Base-by-base conservation (phyloP, 2,888 invertebrate genomes). In the Noctua comes region DNA sequence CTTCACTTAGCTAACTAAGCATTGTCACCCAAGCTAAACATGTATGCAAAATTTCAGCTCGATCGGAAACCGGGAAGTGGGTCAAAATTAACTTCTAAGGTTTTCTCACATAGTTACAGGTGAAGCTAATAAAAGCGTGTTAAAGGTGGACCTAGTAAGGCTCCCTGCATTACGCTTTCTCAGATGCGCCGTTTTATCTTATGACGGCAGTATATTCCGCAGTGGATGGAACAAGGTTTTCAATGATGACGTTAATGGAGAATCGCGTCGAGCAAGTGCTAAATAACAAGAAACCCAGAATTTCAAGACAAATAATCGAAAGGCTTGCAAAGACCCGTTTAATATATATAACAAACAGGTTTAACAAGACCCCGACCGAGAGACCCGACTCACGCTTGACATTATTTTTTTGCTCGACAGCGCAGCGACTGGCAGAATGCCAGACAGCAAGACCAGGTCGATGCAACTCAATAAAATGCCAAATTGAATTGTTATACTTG, bases 391-490 rank as follows among this genome's bases (percentile, higher is more conserved):
- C 78, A 66, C 76, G 54, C 83, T 69, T 85, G 75, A 3, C 78
- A 27, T 54, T 36, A 43, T 71, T 77, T 82, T 84, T 83, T 83
- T 85, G 48, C 48, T 43, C 65, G 4, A 59, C 57, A 68, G 18
- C 59, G 59, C 43, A 48, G 40, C 40, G n/a, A 0, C 16, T 86
- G 86, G 86, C 84, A 51, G 1, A 18, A 46, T 51, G 86, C 86
- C 86, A 86, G 73, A 31, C 68, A 1, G 7, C 27, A 66, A 36
- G 16, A 70, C 36, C 68, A 76, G 76, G 76, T 79, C 78, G 75
- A 82, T 84, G 86, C 84, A 73, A 81, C 76, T 77, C 74, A 73
- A 84, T 81, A 86, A 86, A 84, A 86, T 84, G 66, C 73, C 73
- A 73, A 84, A 79, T 81, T 62, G 54, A 79, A 84, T 78, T 62